A percentile compares a stretch with the other conserved stretches of the same genome.
These are phyloP conservation scores for Sciurus niger DNA, from an alignment of 2,113 vertebrate species.

Conservation along the genomic window DNA sequence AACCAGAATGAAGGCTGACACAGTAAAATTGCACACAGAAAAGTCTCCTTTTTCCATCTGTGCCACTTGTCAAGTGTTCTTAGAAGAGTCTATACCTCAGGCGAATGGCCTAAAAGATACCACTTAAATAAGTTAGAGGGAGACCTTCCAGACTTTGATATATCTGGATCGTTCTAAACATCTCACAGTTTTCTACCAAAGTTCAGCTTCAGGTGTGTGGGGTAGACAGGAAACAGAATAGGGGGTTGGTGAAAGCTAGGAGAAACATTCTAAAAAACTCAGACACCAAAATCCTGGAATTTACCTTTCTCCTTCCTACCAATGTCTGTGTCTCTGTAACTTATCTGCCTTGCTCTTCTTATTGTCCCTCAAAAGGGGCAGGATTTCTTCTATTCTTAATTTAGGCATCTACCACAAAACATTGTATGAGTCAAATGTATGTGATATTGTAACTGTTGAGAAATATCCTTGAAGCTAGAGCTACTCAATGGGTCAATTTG, in stretches of 20 bases:
- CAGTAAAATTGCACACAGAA: not conserved
- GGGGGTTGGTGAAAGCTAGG: too few species aligned
- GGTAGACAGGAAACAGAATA: too few species aligned
- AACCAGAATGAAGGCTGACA: not conserved
- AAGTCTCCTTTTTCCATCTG: not conserved
- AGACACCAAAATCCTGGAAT: not conserved
- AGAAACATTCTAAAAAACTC: not conserved
- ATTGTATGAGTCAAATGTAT: not conserved
- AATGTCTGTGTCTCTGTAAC: not conserved
- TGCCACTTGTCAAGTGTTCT: not conserved
- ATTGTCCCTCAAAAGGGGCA: not conserved
- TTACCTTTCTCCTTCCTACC: not conserved
- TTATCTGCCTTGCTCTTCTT: not conserved
- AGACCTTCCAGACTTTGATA: not conserved
- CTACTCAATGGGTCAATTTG: not conserved
- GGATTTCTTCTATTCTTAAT: not conserved
- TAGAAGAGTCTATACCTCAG: not conserved
- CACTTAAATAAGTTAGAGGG: not conserved
- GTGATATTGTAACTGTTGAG: not conserved
- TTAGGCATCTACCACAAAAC: not conserved
- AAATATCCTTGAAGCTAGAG: slow-evolving; percentile 1
- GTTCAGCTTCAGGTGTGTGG: not conserved
- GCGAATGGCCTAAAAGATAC: not conserved
- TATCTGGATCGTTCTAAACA: not conserved
- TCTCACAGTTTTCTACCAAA: not conserved